These are phyloP conservation scores for Myathropa florea DNA, from an alignment of 2,888 invertebrate genomes.

Conservation along the genomic window DNA sequence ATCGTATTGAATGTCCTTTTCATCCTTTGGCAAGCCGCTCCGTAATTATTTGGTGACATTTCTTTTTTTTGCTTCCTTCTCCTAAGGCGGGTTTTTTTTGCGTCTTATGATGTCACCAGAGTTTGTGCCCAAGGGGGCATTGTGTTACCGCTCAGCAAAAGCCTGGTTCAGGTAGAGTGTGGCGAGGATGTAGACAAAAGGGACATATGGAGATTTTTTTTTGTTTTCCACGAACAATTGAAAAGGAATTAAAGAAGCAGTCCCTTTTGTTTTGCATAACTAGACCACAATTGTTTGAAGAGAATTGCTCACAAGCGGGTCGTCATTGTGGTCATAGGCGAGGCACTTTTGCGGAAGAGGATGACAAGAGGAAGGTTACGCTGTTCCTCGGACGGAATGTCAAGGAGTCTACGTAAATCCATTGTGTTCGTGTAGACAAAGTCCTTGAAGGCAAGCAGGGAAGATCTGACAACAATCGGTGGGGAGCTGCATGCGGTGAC, in stretches of 20 bases:
- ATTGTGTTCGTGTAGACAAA: not conserved
- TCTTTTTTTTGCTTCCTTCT: slow-evolving; percentile 16
- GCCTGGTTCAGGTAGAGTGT: slow-evolving; percentile 22
- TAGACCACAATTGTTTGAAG: not conserved
- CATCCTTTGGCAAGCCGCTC: slow-evolving; percentile 52
- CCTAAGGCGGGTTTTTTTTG: not conserved
- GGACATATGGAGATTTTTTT: slow-evolving; percentile 48
- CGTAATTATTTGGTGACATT: slow-evolving; percentile 63
- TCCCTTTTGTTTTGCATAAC: not conserved
- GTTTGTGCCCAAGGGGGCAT: slow-evolving; percentile 15
- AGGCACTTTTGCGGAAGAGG: not conserved
- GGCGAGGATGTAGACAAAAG: slow-evolving; percentile 26
- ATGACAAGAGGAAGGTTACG: not conserved
- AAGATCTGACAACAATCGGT: not conserved
- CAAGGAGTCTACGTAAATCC: not conserved
- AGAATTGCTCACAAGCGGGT: not conserved
- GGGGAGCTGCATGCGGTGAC: not conserved
- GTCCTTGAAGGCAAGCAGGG: not conserved
- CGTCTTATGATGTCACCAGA: slow-evolving; percentile 43
- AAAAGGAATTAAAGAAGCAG: not conserved
- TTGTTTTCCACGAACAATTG: slow-evolving; percentile 3
- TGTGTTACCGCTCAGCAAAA: slow-evolving; percentile 1
- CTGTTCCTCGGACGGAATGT: not conserved
- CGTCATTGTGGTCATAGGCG: not conserved
- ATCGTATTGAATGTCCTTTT: slow-evolving; percentile 69